These are phyloP conservation scores for Archaeoteleia sp. DNA, from an alignment of 2,888 invertebrate genomes.

Conservation along the genomic window DNA sequence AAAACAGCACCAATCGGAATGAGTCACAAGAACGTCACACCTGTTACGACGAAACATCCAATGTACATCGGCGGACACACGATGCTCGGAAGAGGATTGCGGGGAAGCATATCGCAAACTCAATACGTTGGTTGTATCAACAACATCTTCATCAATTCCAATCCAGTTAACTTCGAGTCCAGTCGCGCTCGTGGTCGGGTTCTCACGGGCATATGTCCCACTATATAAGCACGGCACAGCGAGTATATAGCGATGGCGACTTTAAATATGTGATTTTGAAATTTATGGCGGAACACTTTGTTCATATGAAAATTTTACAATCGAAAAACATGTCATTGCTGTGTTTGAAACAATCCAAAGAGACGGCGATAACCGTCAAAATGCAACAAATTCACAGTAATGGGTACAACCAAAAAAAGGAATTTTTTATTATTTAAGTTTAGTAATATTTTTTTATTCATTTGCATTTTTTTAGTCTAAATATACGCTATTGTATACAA, in stretches of 20 bases:
- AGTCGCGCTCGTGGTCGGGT: constrained; percentile 84
- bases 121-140: constrained; percentile 89
- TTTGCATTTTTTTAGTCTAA: too few relatives aligned
- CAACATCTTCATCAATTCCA: constrained; percentile 80
- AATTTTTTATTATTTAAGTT: background rate
- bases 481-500: too few relatives aligned
- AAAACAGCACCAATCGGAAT: constrained; percentile 84
- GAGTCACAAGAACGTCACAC: constrained; percentile 79
- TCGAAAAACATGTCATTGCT: constrained; percentile 2
- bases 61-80: constrained; percentile 94
- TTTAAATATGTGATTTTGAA: constrained; percentile 22
- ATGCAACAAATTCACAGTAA: background rate
- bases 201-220: constrained; percentile 86
- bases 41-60: constrained; percentile 88
- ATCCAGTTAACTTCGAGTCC: constrained; percentile 75
- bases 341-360: constrained; percentile 19
- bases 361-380: background rate
- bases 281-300: background rate
- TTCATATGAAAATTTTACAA: constrained; percentile 12
- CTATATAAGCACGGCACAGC: constrained; percentile 77
- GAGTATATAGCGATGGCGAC: constrained; percentile 12
- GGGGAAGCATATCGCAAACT: constrained; percentile 83
- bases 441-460: background rate
- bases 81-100: constrained; percentile 72
- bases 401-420: background rate